Evolutionary conservation across 2,113 vertebrate genomes (phyloP).

Genomic region (Charina bottae): DNA sequence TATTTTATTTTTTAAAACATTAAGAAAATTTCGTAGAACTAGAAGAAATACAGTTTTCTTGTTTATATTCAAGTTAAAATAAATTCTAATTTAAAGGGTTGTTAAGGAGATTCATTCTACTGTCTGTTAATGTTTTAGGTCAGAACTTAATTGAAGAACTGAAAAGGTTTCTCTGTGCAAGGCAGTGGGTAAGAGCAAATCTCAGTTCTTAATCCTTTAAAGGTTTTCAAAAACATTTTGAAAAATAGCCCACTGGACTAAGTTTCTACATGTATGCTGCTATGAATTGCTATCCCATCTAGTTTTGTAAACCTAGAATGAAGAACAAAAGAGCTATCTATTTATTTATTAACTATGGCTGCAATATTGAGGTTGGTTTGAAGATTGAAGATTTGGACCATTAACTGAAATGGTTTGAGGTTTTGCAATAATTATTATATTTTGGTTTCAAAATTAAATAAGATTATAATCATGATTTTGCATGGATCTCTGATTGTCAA

Average conservation of each 20-base stretch:
- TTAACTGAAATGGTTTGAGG: not conserved
- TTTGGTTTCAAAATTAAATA: no score
- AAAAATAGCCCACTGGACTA: not conserved
- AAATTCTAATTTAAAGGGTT: not conserved
- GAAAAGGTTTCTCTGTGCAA: not conserved
- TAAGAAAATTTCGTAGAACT: not conserved
- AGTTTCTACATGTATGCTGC: not conserved
- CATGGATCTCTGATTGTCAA: not conserved
- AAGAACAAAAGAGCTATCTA: not conserved
- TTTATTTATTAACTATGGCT: not conserved
- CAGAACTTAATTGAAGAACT: not conserved
- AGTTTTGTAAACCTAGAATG: not conserved
- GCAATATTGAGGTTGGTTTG: not conserved
- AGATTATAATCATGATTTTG: not conserved
- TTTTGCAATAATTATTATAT: not conserved
- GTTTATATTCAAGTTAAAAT: not conserved
- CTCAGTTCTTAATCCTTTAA: not conserved
- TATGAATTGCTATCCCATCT: not conserved
- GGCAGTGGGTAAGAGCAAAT: not conserved
- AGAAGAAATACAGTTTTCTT: not conserved
- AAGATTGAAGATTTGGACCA: not conserved
- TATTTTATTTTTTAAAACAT: not conserved
- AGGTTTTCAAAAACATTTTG: not conserved
- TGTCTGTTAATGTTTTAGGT: not conserved
- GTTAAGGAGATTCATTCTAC: not conserved